Conservation (phyloP, 2,113 vertebrate species). For the Garra rufa region DNA sequence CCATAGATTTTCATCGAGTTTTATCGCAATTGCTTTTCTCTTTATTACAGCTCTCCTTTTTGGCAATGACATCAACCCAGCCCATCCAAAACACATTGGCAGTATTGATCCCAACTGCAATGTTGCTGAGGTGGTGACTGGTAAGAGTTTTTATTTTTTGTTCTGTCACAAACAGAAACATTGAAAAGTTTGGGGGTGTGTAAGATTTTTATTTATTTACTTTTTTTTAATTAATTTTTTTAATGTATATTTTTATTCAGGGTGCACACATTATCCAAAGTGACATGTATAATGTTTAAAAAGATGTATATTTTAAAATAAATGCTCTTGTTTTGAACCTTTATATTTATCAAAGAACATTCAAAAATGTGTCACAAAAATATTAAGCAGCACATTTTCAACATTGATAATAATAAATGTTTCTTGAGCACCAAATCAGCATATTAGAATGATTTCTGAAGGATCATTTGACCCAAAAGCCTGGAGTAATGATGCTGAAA, state of each 20-base stretch:
- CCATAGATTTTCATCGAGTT: not conserved
- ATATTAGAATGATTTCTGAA: not conserved
- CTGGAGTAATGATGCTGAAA: not conserved
- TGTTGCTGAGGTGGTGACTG: conserved; percentile 86
- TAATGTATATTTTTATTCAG: too few species aligned
- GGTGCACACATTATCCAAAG: too few species aligned
- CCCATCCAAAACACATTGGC: conserved; percentile 88
- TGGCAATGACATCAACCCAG: conserved; percentile 84
- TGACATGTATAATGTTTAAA: too few species aligned
- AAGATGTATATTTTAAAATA: too few species aligned
- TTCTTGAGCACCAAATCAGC: not conserved
- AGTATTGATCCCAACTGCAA: conserved; percentile 87
- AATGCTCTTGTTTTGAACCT: too few species aligned
- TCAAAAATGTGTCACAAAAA: not conserved
- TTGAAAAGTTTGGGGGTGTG: not conserved
- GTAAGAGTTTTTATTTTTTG: conserved; percentile 61
- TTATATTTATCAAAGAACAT: not conserved
- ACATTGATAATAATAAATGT: not conserved
- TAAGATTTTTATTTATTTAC: not conserved
- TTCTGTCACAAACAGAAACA: not conserved
- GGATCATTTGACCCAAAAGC: not conserved
- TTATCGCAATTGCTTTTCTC: not conserved
- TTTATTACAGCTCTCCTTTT: conserved; percentile 82
- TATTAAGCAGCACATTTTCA: not conserved
- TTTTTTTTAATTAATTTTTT: too few species aligned